These are phyloP conservation scores for Tanypteryx hageni DNA, from an alignment of 2,888 invertebrate species.

Conservation along the genomic window DNA sequence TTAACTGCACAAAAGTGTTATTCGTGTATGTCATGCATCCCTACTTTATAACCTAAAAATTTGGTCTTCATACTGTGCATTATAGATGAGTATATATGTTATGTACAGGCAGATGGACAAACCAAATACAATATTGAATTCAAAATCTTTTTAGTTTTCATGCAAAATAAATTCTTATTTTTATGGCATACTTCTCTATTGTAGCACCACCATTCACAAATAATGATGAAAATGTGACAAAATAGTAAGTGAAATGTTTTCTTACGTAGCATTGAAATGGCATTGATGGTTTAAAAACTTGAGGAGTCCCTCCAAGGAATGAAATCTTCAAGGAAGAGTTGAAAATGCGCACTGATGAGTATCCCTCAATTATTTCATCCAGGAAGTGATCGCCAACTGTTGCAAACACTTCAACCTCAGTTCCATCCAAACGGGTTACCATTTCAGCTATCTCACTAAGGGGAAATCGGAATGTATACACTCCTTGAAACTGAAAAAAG, in stretches of 20 bases:
- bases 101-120: too few species aligned
- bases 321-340: constrained; percentile 90
- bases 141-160: too few species aligned
- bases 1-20: too few species aligned
- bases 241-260: neutral
- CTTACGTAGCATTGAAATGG: constrained; percentile 90
- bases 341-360: constrained; percentile 90
- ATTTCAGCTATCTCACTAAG: constrained; percentile 85
- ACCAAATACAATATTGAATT: too few species aligned
- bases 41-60: too few species aligned
- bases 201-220: too few species aligned
- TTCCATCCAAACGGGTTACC: constrained; percentile 83
- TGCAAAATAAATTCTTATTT: too few species aligned
- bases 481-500: constrained; percentile 87
- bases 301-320: constrained; percentile 93
- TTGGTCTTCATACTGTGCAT: too few species aligned
- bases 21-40: too few species aligned
- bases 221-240: too few species aligned
- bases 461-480: constrained; percentile 91
- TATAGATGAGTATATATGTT: too few species aligned
- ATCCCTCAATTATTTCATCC: constrained; percentile 91
- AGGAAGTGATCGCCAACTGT: constrained; percentile 92
- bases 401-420: constrained; percentile 90
- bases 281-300: constrained; percentile 97
- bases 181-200: too few species aligned